phyloP scores from a whole-genome alignment of 2,888 invertebrate species.

The Carpatolechia fugitivella region DNA sequence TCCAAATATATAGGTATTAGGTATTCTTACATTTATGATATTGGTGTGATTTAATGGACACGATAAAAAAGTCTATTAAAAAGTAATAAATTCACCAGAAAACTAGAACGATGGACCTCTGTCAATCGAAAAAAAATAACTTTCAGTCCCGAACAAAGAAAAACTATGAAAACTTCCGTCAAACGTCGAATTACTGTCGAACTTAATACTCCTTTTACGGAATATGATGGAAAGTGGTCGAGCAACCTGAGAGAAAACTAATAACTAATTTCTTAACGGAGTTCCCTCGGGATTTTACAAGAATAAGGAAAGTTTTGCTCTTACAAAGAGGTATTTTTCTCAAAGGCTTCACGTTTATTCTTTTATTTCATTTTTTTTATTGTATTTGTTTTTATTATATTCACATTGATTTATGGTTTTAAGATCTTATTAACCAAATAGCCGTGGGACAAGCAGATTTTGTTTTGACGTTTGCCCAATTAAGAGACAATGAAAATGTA shows the following conservation, averaged over 20 bases:
- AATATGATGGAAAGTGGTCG: constrained; percentile 7
- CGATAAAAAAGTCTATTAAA: neutral
- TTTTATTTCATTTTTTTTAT: constrained; percentile 4
- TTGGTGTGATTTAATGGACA: too few species aligned
- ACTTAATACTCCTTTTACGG: constrained; percentile 14
- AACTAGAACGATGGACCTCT: neutral
- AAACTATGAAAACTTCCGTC: constrained; percentile 9
- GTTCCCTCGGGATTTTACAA: constrained; percentile 11
- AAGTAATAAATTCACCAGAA: neutral
- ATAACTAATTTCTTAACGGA: constrained; percentile 53
- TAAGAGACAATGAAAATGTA: too few species aligned
- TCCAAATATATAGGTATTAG: too few species aligned
- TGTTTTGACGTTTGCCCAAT: too few species aligned
- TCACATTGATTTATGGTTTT: neutral
- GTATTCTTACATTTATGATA: too few species aligned
- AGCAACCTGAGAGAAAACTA: neutral
- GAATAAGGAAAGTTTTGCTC: neutral
- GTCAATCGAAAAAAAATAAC: constrained; percentile 2
- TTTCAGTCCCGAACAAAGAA: constrained; percentile 6
- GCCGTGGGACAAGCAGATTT: too few species aligned
- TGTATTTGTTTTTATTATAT: neutral
- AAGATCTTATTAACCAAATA: too few species aligned
- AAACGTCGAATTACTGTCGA: constrained; percentile 19
- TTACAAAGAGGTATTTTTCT: too few species aligned
- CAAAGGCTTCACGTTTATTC: too few species aligned